Base-by-base conservation (phyloP, 2,797 vertebrate species). In the Gallirallus australis region DNA sequence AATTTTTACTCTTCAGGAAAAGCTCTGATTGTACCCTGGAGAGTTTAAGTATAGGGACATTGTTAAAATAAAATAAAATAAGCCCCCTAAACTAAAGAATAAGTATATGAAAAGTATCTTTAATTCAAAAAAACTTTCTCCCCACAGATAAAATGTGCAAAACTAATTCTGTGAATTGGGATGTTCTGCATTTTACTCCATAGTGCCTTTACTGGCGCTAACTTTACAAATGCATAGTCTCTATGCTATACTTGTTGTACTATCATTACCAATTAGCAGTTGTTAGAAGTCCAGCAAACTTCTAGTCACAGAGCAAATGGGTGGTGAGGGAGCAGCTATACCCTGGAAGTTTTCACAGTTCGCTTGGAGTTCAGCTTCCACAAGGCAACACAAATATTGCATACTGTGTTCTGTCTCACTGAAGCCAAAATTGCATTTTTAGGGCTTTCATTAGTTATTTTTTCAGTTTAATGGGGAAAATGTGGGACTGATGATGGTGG, bases 181-280 rank as follows among this genome's bases (percentile, higher is more conserved):
- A 28, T 25, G 15, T 33, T 40, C 28, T 76, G 20, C 1, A 1
- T 30, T 82, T 77, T 37, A 24, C 13, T 45, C 11, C 45, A 1
- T n/a, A 40, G 33, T 47, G 53, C 23, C 35, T 87, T 82, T 88
- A 12, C 4, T 53, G 23, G 42, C 53, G 60, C 9, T 63, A 86
- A 5, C 2, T 93, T 71, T 65, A n/a, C 15, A 68, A 57, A 60
- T 24, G 17, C 80, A 25, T 31, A 66, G 30, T 45, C 48, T 37
- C 76, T 76, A 37, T 68, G 10, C 48, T 75, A 24, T 30, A 7
- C 54, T n/a, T 72, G 33, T 71, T 78, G 23, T 21, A 68, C 53
- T 90, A 63, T 80, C 84, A 81, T 57, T 93, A 70, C 68, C 76
- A 81, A 89, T 92, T 82, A 86, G 40, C 27, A 42, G 40, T 27